Base-by-base conservation (phyloP, 1,140 invertebrate species). In the Drosophila sulfurigaster region DNA sequence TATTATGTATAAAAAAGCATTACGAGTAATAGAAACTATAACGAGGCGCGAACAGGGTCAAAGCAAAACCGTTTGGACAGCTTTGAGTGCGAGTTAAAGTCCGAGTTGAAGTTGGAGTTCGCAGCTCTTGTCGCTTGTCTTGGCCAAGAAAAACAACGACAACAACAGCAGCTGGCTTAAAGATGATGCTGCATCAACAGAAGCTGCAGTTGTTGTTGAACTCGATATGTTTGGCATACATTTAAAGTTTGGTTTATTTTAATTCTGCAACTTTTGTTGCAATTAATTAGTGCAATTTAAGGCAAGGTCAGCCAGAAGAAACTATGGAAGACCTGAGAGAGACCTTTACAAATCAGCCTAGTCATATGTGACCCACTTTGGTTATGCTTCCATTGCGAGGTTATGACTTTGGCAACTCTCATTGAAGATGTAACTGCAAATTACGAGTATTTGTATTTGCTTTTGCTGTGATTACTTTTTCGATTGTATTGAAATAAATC, bases 41-140 rank as follows among this genome's bases (percentile, higher is more conserved):
- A 81, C 81, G 69, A 85, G 60, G 68, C 68, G 81, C 83, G 64
- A 88, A 89, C 85, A 83, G 80, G 83, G 85, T 88, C 83, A 88
- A 62, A 35, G 62, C 60, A 68, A 30, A 68, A 68, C 30, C 49
- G 52, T 43, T 66, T 69, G 51, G 35, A 35, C 25, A 79, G 72
- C 56, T 20, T 25, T 38, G 35, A 77, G 5, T 58, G 51, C 16
- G 13, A 69, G 48, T 57, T 54, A 20, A 20, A 16, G 30, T 11
- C 41, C 45, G 45, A 25, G 20, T 25, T 25, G 20, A 25, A 25
- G 20, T 25, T 25, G 20, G 32, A 16, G 30, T 11, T 49, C 45
- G 45, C 38, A 59, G 59, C 16, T 51, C 49, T 57, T 52, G 38
- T 41, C 11, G 7, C 5, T 32, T 32, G 30, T 32, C 30, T 11